phyloP scores from a whole-genome alignment of 2,888 invertebrate genomes.

The Ecliptopera silaceata region DNA sequence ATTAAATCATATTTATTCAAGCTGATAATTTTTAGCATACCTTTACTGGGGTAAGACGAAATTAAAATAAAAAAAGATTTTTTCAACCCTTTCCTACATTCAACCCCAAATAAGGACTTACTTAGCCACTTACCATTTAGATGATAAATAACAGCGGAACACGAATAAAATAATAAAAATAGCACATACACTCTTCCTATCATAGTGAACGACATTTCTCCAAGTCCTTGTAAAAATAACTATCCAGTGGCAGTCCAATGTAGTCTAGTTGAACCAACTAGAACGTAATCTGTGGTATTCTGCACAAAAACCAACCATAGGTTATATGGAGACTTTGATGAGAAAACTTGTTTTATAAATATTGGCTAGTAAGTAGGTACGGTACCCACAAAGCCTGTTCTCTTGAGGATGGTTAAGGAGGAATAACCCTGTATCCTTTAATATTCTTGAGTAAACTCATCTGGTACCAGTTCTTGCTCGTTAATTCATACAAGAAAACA shows the following conservation, averaged over 20 bases:
- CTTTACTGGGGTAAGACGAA: too few species aligned
- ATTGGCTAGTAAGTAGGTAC: neutral
- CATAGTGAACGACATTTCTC: conserved; percentile 6
- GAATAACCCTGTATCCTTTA: too few species aligned
- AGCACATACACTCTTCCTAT: neutral
- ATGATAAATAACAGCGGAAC: conserved; percentile 31
- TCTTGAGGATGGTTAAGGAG: neutral
- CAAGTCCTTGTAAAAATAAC: neutral
- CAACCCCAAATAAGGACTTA: neutral
- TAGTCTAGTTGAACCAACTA: neutral
- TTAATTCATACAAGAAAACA: too few species aligned
- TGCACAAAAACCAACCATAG: neutral
- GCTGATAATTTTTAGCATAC: too few species aligned
- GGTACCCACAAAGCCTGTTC: too few species aligned
- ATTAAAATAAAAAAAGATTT: too few species aligned
- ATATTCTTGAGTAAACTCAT: too few species aligned
- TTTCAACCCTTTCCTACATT: neutral
- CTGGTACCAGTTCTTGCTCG: too few species aligned
- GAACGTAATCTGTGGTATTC: neutral
- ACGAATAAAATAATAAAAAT: conserved; percentile 19
- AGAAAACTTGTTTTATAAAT: neutral
- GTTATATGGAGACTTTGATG: neutral
- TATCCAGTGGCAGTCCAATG: neutral
- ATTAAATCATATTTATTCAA: too few species aligned
- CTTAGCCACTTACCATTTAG: conserved; percentile 31